These are phyloP conservation scores for Pseudobourletiella spinata DNA, from an alignment of 1,140 invertebrate genomes.

Conservation along the genomic window DNA sequence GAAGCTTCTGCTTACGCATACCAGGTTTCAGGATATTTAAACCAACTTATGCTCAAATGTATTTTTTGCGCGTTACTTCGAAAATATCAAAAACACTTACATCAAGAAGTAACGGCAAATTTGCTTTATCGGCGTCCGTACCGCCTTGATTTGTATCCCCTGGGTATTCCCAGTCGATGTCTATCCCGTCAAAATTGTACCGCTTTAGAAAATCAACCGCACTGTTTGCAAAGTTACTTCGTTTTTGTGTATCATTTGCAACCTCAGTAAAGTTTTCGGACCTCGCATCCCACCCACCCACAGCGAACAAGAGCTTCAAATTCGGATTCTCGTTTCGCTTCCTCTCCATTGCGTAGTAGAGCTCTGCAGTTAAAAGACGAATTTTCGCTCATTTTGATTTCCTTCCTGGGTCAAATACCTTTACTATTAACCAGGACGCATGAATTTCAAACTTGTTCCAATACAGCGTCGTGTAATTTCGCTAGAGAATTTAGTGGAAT, in stretches of 20 bases:
- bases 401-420: too few species aligned
- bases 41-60: too few species aligned
- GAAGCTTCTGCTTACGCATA: too few species aligned
- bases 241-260: not conserved
- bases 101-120: too few species aligned
- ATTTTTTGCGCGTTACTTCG: too few species aligned
- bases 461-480: not conserved
- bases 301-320: not conserved
- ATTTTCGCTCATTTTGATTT: not conserved
- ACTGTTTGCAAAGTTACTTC: not conserved
- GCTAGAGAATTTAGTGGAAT: not conserved
- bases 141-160: not conserved
- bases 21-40: too few species aligned
- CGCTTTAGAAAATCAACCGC: not conserved
- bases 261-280: not conserved
- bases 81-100: too few species aligned
- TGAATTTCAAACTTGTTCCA: not conserved
- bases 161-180: not conserved
- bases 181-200: not conserved
- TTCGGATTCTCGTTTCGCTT: not conserved
- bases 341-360: not conserved
- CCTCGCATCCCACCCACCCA: not conserved
- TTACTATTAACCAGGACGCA: too few species aligned
- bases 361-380: not conserved
- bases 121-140: not conserved